Evolutionary conservation across 1,140 invertebrate genomes (phyloP).

Genomic region (Caenorhabditis briggsae): DNA sequence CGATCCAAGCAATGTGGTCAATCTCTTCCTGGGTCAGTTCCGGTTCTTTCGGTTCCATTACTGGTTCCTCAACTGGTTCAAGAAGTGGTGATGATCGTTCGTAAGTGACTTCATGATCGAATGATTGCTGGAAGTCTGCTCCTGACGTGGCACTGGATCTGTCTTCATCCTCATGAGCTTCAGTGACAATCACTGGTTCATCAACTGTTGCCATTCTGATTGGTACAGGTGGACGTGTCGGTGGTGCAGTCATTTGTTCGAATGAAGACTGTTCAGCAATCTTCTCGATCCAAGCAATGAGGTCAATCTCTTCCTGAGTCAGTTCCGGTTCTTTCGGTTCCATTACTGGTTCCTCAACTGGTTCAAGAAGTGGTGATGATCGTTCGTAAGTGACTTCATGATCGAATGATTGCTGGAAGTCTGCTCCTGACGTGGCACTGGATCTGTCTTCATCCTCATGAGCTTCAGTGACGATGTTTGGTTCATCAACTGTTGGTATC

Average conservation of each 20-base stretch:
- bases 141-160: slow-evolving; percentile 2
- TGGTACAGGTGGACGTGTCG: background rate
- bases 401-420: background rate
- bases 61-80: background rate
- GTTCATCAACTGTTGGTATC: background rate
- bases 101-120: slow-evolving; percentile 22
- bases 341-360: background rate
- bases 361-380: background rate
- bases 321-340: slow-evolving; percentile 8
- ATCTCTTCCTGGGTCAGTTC: slow-evolving; percentile 32
- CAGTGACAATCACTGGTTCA: background rate
- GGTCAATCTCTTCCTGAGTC: slow-evolving; percentile 55
- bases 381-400: slow-evolving; percentile 11
- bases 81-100: slow-evolving; percentile 54
- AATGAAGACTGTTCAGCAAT: background rate
- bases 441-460: background rate
- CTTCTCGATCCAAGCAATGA: background rate
- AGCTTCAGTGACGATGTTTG: background rate
- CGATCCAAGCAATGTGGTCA: slow-evolving; percentile 58
- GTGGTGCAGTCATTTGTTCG: background rate
- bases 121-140: slow-evolving; percentile 4
- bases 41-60: background rate
- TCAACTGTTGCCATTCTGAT: background rate
- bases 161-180: background rate
- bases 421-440: background rate